phyloP scores from a whole-genome alignment of 1,140 invertebrate genomes.

The Littorina saxatilis region DNA sequence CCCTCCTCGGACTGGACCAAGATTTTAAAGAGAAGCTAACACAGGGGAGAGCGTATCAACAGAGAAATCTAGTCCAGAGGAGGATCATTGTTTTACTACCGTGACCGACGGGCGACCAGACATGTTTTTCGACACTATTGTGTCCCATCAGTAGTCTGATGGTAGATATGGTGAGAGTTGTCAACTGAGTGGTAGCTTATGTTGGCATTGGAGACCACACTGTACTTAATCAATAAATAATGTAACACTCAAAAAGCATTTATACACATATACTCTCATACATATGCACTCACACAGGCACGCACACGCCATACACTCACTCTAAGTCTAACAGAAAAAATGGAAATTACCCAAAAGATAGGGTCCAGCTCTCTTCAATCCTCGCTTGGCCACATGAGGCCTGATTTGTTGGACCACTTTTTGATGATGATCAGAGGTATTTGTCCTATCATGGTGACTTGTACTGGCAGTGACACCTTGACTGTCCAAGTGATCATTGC shows the following conservation, averaged over 20 bases:
- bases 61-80: too few relatives aligned
- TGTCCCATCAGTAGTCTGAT: too few relatives aligned
- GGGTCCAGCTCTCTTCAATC: constrained; percentile 81
- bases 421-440: background rate
- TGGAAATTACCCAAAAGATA: constrained; percentile 80
- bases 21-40: too few relatives aligned
- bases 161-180: too few relatives aligned
- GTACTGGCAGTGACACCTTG: background rate
- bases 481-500: background rate
- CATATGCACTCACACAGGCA: background rate
- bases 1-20: too few relatives aligned
- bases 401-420: background rate
- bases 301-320: too few relatives aligned
- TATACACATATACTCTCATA: background rate
- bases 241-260: too few relatives aligned
- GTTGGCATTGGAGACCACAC: too few relatives aligned
- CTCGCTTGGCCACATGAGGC: constrained; percentile 15
- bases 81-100: too few relatives aligned
- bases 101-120: background rate
- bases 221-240: background rate
- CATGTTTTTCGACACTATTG: too few relatives aligned
- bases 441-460: background rate
- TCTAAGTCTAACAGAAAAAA: too few relatives aligned
- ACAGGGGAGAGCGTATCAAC: too few relatives aligned
- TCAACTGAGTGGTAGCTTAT: background rate